Conservation (phyloP, 2,888 invertebrate species). For the Anarsia innoxiella region DNA sequence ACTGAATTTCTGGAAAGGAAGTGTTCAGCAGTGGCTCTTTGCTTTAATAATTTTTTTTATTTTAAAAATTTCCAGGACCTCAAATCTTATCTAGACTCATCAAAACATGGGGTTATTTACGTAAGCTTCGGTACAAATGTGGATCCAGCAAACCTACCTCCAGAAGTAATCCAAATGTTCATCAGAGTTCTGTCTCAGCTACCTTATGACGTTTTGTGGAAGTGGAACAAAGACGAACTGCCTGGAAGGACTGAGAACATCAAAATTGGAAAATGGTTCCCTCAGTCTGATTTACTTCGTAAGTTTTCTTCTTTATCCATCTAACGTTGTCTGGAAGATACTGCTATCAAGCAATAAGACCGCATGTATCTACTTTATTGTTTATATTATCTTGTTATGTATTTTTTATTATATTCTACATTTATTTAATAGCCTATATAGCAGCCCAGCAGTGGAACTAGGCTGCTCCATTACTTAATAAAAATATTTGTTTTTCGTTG, state of each 20-base stretch:
- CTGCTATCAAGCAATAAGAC: too few relatives aligned
- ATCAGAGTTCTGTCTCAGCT: conserved; percentile 35
- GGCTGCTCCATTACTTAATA: too few relatives aligned
- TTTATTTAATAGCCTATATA: too few relatives aligned
- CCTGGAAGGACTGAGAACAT: conserved; percentile 35
- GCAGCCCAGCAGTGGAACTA: too few relatives aligned
- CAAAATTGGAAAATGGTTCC: conserved; percentile 43
- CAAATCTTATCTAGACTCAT: conserved; percentile 34
- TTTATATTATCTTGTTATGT: too few relatives aligned
- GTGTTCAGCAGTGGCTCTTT: background rate
- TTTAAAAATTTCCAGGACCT: conserved; percentile 33
- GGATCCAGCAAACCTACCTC: conserved; percentile 29
- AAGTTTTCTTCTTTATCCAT: conserved; percentile 21
- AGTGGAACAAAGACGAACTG: conserved; percentile 40
- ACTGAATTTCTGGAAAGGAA: background rate
- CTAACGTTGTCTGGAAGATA: too few relatives aligned
- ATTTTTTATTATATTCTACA: too few relatives aligned
- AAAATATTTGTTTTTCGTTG: too few relatives aligned
- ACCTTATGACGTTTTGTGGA: conserved; percentile 44
- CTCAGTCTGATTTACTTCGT: conserved; percentile 41
- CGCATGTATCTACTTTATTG: too few relatives aligned
- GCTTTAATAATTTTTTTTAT: background rate
- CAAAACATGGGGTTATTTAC: conserved; percentile 40
- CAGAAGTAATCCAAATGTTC: conserved; percentile 30
- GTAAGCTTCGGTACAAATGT: conserved; percentile 47